Evolutionary conservation across 2,797 vertebrate species (phyloP).

Genomic region (Platyrinchus mystaceus): DNA sequence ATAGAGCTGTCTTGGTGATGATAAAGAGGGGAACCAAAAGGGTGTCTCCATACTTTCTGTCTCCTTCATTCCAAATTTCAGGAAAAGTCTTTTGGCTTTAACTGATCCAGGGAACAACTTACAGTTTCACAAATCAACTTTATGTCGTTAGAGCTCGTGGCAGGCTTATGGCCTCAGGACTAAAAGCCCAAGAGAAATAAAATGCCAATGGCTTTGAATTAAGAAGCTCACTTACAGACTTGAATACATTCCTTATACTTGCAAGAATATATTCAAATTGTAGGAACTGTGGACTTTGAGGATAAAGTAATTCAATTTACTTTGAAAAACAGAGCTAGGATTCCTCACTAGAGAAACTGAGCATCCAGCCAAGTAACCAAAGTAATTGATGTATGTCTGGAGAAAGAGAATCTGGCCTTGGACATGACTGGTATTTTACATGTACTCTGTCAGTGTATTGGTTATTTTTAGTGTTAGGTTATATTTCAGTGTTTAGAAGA

Average conservation of each 20-base stretch:
- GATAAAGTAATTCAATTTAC: not conserved
- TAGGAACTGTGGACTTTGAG: not conserved
- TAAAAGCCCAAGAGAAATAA: not conserved
- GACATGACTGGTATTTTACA: not conserved
- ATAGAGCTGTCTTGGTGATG: not conserved
- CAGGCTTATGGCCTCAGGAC: not conserved
- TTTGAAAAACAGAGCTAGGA: not conserved
- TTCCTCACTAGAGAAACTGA: not conserved
- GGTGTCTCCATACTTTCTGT: not conserved
- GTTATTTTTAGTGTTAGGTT: not conserved
- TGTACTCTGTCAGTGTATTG: not conserved
- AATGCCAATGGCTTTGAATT: not conserved
- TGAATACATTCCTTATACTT: not conserved
- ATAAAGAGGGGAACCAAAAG: not conserved
- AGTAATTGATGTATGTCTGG: not conserved
- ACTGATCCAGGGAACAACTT: not conserved
- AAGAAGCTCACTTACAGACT: not conserved
- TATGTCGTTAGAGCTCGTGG: not conserved
- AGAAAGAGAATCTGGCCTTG: not conserved
- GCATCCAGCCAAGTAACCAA: not conserved
- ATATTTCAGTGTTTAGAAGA: not conserved
- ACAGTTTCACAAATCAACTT: not conserved
- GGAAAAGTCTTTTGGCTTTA: not conserved
- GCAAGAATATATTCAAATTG: not conserved
- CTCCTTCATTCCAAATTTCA: not conserved